Percentiles rank a stretch among this genome's conserved stretches.
These are phyloP conservation scores for Sylvicola fuscatus DNA, from an alignment of 2,888 invertebrate genomes.

Conservation along the genomic window DNA sequence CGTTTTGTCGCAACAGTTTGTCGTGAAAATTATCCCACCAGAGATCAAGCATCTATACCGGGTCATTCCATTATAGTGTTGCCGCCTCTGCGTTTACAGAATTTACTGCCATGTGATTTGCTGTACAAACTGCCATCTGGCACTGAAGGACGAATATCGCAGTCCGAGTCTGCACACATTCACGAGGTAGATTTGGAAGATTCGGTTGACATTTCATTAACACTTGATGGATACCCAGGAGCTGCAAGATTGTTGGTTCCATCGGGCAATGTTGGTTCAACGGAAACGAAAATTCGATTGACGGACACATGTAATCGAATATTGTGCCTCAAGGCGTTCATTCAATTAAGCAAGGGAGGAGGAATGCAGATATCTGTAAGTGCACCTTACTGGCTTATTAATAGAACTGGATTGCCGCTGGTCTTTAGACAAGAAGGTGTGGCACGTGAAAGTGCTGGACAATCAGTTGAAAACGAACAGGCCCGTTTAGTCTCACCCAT, in stretches of 20 bases:
- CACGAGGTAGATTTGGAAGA: constrained; percentile 49
- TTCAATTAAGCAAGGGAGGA: constrained; percentile 35
- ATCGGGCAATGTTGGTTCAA: constrained; percentile 27
- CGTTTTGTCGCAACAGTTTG: constrained; percentile 28
- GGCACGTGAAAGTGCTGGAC: constrained; percentile 59
- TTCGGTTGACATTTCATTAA: constrained; percentile 49
- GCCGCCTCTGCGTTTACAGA: constrained; percentile 66
- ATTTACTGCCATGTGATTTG: constrained; percentile 71
- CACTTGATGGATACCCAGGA: constrained; percentile 66
- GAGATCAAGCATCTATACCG: constrained; percentile 33
- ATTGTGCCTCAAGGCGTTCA: constrained; percentile 51
- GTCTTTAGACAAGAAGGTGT: constrained; percentile 83
- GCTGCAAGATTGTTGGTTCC: constrained; percentile 39
- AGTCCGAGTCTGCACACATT: constrained; percentile 27
- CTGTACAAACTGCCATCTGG: constrained; percentile 33
- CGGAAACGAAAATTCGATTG: constrained; percentile 48
- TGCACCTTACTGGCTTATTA: constrained; percentile 87
- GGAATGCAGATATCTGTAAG: constrained; percentile 48
- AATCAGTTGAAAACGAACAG: constrained; percentile 85
- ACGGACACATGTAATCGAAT: constrained; percentile 52
- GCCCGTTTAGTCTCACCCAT: constrained; percentile 84
- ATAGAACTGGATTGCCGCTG: constrained; percentile 88
- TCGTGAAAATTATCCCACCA: constrained; percentile 55
- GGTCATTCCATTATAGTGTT: constrained; percentile 73
- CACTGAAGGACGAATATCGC: constrained; percentile 24